Conservation (phyloP, 2,113 vertebrate genomes). For the Dermatemys mawii region DNA sequence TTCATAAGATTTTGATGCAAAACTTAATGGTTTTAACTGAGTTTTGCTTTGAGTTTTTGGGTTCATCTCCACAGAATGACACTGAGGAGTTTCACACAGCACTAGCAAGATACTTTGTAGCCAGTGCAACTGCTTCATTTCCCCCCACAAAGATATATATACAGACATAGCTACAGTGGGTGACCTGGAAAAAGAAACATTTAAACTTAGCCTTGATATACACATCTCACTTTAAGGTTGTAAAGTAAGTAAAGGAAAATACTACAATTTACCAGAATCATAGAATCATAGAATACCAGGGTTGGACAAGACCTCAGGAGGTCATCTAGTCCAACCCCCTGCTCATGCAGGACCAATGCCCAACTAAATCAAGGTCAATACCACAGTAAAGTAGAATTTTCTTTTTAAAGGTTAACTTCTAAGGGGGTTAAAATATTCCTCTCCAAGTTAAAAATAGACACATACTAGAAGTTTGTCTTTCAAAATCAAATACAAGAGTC, state of each 20-base stretch:
- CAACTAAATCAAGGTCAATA: constrained; percentile 67
- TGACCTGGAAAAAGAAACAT: constrained; percentile 64
- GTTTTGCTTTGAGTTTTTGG: constrained; percentile 15
- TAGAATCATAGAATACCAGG: no score
- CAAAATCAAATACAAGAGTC: background rate
- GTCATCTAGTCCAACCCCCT: no score
- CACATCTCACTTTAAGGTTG: constrained; percentile 41
- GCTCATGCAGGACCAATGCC: no score
- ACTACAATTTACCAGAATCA: constrained; percentile 66
- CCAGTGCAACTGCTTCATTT: constrained; percentile 18
- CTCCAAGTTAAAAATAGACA: constrained; percentile 38
- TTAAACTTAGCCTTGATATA: constrained; percentile 65
- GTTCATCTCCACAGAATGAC: background rate
- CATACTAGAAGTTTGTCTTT: background rate
- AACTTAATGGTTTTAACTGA: background rate
- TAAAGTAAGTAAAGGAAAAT: constrained; percentile 58
- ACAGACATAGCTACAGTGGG: constrained; percentile 42
- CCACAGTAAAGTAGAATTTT: constrained; percentile 52
- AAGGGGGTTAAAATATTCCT: constrained; percentile 23
- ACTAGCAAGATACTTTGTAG: constrained; percentile 20
- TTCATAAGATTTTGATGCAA: background rate
- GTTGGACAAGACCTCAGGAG: no score
- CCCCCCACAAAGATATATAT: constrained; percentile 33
- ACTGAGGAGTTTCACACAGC: background rate
- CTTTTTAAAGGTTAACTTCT: constrained; percentile 63